phyloP scores from a whole-genome alignment of 30 jellyfish, hydroid and myxozoan genomes.

The Chrysaora quinquecirrha region DNA sequence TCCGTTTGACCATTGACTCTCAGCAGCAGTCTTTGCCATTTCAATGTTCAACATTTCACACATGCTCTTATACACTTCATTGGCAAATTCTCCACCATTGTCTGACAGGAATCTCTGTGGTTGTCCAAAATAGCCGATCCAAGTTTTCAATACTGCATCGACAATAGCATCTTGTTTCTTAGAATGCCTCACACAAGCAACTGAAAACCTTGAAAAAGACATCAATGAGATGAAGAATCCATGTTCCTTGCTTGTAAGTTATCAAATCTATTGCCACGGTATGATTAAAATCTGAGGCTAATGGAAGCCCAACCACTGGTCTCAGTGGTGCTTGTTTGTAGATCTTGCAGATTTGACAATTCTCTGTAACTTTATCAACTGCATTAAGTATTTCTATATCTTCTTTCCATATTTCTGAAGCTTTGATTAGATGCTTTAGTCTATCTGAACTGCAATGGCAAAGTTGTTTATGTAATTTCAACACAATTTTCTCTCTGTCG shows the following conservation, averaged over 20 bases:
- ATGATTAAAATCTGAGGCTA: constrained; percentile 12
- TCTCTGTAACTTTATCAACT: constrained; percentile 1
- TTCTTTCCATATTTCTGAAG: constrained; percentile 11
- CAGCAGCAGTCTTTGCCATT: constrained; percentile 45
- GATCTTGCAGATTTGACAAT: constrained; percentile 28
- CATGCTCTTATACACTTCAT: constrained; percentile 25
- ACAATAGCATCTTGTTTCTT: not conserved
- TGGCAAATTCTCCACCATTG: constrained; percentile 64
- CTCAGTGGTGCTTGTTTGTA: constrained; percentile 21
- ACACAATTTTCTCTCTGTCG: not conserved
- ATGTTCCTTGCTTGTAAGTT: constrained; percentile 24
- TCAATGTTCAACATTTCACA: constrained; percentile 36
- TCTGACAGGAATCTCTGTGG: constrained; percentile 43
- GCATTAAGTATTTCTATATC: not conserved
- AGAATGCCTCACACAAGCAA: constrained; percentile 1
- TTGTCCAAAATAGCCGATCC: constrained; percentile 7
- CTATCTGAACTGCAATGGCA: constrained; percentile 26
- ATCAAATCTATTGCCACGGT: constrained; percentile 30
- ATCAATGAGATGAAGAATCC: constrained; percentile 21
- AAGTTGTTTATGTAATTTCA: constrained; percentile 34
- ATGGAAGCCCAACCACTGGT: constrained; percentile 49
- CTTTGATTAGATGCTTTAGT: constrained; percentile 7
- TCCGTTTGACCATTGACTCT: constrained; percentile 57
- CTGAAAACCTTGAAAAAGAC: constrained; percentile 33
- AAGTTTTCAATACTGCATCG: constrained; percentile 12